Percentiles rank a stretch among this genome's conserved stretches.
These are phyloP conservation scores for Philaethria dido DNA, from an alignment of 2,888 invertebrate species.

Conservation along the genomic window DNA sequence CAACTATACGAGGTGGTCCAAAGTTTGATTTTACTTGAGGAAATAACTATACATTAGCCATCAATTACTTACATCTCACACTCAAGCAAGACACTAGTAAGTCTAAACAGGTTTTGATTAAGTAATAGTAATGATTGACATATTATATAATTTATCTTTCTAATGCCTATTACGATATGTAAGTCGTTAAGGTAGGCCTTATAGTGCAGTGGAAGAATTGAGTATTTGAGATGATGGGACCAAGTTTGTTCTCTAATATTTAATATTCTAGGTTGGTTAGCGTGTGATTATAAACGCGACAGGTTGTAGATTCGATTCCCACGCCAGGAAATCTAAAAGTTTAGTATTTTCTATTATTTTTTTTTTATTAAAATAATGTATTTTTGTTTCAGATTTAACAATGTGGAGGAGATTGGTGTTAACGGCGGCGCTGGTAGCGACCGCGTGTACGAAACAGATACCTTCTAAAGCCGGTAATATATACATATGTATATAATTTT, in stretches of 20 bases:
- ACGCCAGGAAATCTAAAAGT: too few relatives aligned
- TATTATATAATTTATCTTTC: conserved; percentile 19
- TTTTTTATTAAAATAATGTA: too few relatives aligned
- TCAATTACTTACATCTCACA: too few relatives aligned
- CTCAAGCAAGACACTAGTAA: neutral
- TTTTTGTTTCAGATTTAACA: conserved; percentile 76
- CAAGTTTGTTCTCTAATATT: too few relatives aligned
- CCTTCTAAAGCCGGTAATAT: conserved; percentile 66
- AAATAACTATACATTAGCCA: too few relatives aligned
- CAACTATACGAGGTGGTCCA: too few relatives aligned
- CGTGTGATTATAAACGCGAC: too few relatives aligned
- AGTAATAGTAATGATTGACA: conserved; percentile 4
- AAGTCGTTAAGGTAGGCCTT: neutral
- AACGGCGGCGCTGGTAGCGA: conserved; percentile 61
- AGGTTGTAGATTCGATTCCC: too few relatives aligned
- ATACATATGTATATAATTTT: neutral
- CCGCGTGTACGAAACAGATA: conserved; percentile 72
- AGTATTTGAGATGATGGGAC: neutral
- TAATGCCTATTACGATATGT: conserved; percentile 9
- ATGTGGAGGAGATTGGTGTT: conserved; percentile 71
- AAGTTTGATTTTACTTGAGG: too few relatives aligned
- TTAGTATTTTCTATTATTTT: too few relatives aligned
- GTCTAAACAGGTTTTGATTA: neutral
- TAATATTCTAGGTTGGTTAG: too few relatives aligned
- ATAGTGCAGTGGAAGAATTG: neutral